A percentile compares a stretch with the other conserved stretches of the same genome.
phyloP scores from a whole-genome alignment of 1,140 invertebrate genomes.

The Chironomus tepperi region DNA sequence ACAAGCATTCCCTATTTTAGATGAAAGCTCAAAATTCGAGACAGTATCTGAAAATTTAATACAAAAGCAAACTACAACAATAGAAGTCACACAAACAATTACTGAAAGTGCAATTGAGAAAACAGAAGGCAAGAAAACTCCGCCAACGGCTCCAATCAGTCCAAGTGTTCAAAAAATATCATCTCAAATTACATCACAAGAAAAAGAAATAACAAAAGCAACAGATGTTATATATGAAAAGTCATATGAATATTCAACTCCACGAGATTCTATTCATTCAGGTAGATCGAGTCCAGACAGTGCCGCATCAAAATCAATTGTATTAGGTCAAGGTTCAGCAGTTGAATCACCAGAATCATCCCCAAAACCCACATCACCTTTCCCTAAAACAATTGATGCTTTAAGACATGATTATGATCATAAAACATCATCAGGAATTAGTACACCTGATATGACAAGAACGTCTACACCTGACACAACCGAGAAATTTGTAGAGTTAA shows the following conservation, averaged over 20 bases:
- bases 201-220: background rate
- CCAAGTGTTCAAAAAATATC: conserved; percentile 31
- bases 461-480: conserved; percentile 31
- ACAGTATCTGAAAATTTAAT: conserved; percentile 27
- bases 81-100: conserved; percentile 27
- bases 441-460: conserved; percentile 12
- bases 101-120: background rate
- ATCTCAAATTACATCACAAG: conserved; percentile 24
- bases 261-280: background rate
- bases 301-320: conserved; percentile 35
- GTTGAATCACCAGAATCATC: conserved; percentile 39
- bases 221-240: background rate
- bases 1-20: conserved; percentile 24
- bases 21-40: conserved; percentile 27
- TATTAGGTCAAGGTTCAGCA: conserved; percentile 35
- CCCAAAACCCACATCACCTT: conserved; percentile 38
- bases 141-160: conserved; percentile 37
- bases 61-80: conserved; percentile 32
- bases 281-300: background rate
- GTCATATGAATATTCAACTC: background rate
- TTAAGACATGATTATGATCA: conserved; percentile 34
- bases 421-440: conserved; percentile 26
- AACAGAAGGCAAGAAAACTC: conserved; percentile 30
- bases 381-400: conserved; percentile 32
- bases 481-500: conserved; percentile 24